Evolutionary conservation across 1,140 invertebrate genomes (phyloP).

Genomic region (Neocloeon triangulifer): DNA sequence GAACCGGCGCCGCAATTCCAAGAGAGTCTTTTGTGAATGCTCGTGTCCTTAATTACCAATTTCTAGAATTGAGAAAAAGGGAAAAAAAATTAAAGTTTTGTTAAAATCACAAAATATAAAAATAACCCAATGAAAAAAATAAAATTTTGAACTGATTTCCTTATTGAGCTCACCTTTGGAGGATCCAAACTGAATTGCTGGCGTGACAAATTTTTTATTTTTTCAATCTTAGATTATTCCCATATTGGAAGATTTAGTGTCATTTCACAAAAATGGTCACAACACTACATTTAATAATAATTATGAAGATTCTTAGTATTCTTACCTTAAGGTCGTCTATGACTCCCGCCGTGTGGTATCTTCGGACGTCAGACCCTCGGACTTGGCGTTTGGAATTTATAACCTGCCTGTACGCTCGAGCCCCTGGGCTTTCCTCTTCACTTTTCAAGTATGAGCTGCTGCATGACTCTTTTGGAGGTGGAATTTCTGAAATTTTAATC

Average conservation of each 20-base stretch:
- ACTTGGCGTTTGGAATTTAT: too few species aligned
- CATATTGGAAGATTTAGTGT: too few species aligned
- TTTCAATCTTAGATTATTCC: too few species aligned
- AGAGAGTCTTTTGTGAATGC: slow-evolving; percentile 38
- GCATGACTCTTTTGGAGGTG: too few species aligned
- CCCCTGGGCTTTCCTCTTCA: too few species aligned
- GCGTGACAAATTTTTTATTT: neutral
- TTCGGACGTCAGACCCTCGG: slow-evolving; percentile 16
- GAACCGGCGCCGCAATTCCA: slow-evolving; percentile 32
- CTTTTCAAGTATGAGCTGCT: too few species aligned
- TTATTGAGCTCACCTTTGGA: neutral
- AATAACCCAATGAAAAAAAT: neutral
- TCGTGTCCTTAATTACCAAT: slow-evolving; percentile 25
- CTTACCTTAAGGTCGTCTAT: slow-evolving; percentile 41
- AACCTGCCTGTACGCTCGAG: too few species aligned
- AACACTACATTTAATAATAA: neutral
- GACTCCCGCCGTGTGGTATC: slow-evolving; percentile 39
- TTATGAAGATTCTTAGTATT: neutral
- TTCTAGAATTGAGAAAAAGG: too few species aligned
- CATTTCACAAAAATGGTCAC: too few species aligned
- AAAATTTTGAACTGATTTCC: neutral
- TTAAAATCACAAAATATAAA: too few species aligned
- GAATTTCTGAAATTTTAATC: too few species aligned
- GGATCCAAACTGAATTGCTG: neutral
- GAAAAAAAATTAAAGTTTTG: too few species aligned